A percentile compares a stretch with the other conserved stretches of the same genome.
Conservation (phyloP, 1,140 invertebrate species). For the Saccostrea echinata region DNA sequence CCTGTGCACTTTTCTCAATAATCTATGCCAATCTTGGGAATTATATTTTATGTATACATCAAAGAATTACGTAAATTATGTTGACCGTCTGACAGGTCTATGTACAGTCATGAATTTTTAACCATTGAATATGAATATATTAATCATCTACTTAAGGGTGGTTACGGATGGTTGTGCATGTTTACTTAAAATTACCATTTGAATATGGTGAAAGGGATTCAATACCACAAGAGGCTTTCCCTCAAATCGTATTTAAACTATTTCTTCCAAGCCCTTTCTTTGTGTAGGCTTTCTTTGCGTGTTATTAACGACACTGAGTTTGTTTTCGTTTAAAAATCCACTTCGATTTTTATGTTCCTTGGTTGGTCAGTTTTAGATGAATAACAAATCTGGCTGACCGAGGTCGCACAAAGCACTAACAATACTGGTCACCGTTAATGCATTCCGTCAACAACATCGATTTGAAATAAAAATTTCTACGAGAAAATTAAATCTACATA, state of each 20-base stretch:
- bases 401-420: neutral
- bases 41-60: neutral
- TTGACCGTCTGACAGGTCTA: neutral
- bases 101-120: neutral
- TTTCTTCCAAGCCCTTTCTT: neutral
- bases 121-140: neutral
- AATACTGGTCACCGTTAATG: constrained; percentile 10
- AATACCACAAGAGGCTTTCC: neutral
- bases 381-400: neutral
- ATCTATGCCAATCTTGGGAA: neutral
- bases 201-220: neutral
- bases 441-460: constrained; percentile 19
- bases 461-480: neutral
- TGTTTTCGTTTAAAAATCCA: neutral
- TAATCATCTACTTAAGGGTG: neutral
- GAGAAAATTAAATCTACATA: neutral
- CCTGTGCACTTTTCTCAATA: too few species aligned
- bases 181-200: neutral
- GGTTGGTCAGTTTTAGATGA: constrained; percentile 27
- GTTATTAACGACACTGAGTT: neutral
- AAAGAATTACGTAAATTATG: neutral
- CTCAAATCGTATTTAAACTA: neutral
- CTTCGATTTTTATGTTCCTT: constrained; percentile 1
- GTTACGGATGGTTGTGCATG: neutral
- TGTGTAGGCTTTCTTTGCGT: neutral